phyloP scores from a whole-genome alignment of 2,113 vertebrate genomes.

The Octodon degus region DNA sequence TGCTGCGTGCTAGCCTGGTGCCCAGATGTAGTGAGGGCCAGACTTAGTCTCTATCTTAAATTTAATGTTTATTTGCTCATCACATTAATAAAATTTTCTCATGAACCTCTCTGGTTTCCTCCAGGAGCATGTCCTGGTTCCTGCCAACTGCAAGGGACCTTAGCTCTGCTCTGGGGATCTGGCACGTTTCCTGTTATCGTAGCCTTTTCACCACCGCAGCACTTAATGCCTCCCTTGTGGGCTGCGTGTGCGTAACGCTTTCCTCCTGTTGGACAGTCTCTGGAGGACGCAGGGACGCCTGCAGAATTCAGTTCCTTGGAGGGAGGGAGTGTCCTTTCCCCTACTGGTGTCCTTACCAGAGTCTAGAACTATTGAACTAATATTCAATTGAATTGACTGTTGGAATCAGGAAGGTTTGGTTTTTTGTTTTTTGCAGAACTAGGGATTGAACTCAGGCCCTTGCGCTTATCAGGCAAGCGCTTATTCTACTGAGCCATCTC shows the following conservation, averaged over 20 bases:
- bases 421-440: neutral
- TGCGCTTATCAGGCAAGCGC: no score
- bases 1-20: neutral
- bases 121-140: neutral
- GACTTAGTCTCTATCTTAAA: neutral
- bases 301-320: conserved; percentile 11
- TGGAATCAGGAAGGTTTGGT: neutral
- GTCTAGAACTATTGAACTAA: neutral
- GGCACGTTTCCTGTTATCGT: conserved; percentile 54
- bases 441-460: no score
- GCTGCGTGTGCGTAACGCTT: neutral
- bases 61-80: conserved; percentile 31
- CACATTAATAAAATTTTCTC: neutral
- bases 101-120: conserved; percentile 12
- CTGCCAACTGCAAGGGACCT: conserved; percentile 13
- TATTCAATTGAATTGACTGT: neutral
- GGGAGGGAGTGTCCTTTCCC: neutral
- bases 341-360: neutral
- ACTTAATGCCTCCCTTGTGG: conserved; percentile 39
- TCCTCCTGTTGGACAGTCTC: conserved; percentile 42
- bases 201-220: conserved; percentile 38
- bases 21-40: neutral
- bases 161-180: conserved; percentile 13
- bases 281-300: neutral
- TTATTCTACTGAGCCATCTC: no score